Evolutionary conservation across 2,113 vertebrate species (phyloP).

Genomic region (Malurus elegans): DNA sequence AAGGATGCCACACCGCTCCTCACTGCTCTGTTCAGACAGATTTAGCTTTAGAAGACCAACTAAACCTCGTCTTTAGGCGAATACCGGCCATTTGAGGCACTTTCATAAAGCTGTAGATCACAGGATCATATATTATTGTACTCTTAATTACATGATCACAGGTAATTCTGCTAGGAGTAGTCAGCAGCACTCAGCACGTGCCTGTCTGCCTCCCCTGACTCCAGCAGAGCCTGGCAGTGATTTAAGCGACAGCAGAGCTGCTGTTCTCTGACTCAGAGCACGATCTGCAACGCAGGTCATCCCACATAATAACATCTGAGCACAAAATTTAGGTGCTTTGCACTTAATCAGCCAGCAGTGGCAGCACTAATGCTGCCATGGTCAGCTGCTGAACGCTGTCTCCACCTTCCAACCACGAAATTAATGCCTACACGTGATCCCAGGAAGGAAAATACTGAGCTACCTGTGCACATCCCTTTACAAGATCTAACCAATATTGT

Average conservation of each 20-base stretch:
- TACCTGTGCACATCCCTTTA: background rate
- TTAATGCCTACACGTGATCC: background rate
- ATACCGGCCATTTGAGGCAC: background rate
- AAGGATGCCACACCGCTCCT: background rate
- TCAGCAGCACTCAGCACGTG: background rate
- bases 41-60: background rate
- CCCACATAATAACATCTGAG: background rate
- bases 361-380: background rate
- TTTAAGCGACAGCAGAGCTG: background rate
- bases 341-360: background rate
- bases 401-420: background rate
- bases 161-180: background rate
- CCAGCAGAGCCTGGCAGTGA: background rate
- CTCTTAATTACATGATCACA: background rate
- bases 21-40: background rate
- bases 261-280: background rate
- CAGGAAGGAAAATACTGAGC: background rate
- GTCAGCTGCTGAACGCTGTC: background rate
- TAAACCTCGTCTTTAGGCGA: background rate
- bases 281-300: background rate
- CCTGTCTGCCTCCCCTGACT: background rate
- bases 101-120: background rate
- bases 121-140: background rate
- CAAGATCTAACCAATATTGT: background rate
- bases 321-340: background rate